These are phyloP conservation scores for Frankliniella intonsa DNA, from an alignment of 2,888 invertebrate species.

Conservation along the genomic window DNA sequence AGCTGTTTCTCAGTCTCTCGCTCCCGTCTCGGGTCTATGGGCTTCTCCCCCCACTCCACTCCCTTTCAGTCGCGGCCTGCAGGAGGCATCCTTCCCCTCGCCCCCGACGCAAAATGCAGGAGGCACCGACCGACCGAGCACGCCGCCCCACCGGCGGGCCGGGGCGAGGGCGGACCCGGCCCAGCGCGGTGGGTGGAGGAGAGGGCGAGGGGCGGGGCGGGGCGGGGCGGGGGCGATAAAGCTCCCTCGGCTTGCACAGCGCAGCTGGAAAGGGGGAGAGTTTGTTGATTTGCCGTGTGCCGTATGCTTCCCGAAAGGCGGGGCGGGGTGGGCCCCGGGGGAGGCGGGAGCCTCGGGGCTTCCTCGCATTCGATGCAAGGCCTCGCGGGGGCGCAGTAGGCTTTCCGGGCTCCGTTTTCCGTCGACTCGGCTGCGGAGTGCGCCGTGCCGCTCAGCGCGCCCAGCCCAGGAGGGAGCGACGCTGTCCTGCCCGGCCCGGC, in stretches of 20 bases:
- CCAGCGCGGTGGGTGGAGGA: not conserved
- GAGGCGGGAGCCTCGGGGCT: not conserved
- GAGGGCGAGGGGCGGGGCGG: not conserved
- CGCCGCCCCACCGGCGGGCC: no score
- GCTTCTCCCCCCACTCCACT: no score
- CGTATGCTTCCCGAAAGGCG: not conserved
- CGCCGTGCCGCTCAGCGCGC: no score
- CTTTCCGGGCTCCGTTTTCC: not conserved
- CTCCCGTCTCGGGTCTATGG: no score
- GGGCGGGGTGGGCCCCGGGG: not conserved
- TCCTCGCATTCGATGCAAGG: not conserved
- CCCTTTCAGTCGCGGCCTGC: no score
- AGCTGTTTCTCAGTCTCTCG: no score
- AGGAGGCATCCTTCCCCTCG: no score
- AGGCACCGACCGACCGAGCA: no score
- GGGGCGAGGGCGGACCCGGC: no score
- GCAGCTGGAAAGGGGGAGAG: not conserved
- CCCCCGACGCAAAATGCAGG: no score
- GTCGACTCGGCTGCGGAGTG: not conserved
- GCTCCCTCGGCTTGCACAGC: not conserved
- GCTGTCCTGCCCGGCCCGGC: not conserved
- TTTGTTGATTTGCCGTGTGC: constrained; percentile 10
- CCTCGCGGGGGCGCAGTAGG: no score
- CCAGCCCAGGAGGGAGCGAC: not conserved
- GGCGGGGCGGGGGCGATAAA: not conserved